A percentile compares a stretch with the other conserved stretches of the same genome.
Evolutionary conservation across 2,113 vertebrate species (phyloP).

Genomic region (Pithys albifrons): DNA sequence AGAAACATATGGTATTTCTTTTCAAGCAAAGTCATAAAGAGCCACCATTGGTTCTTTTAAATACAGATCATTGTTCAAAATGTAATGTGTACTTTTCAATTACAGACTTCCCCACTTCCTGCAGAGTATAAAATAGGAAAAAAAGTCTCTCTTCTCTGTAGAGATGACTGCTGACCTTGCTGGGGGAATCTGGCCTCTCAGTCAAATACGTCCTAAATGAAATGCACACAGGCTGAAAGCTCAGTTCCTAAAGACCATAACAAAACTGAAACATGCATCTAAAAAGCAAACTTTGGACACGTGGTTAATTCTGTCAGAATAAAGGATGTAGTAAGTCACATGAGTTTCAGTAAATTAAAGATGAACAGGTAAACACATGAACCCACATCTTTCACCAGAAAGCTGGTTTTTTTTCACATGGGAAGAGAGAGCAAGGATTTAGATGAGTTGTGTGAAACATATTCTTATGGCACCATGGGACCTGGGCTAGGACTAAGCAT

Average conservation of each 20-base stretch:
- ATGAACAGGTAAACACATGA: not conserved
- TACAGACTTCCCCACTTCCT: not conserved
- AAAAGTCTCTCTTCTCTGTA: not conserved
- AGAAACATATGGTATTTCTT: not conserved
- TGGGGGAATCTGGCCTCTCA: not conserved
- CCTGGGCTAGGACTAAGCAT: not conserved
- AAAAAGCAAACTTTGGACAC: not conserved
- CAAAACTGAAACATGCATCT: not conserved
- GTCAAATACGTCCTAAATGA: not conserved
- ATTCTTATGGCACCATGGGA: not conserved
- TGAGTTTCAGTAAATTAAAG: not conserved
- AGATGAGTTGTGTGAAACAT: not conserved
- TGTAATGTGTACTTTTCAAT: not conserved
- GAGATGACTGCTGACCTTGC: not conserved
- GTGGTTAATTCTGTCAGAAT: not conserved
- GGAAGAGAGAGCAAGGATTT: not conserved
- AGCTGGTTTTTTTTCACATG: not conserved
- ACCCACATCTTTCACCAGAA: not conserved
- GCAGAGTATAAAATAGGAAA: not conserved
- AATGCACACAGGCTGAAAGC: not conserved
- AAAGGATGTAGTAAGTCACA: not conserved
- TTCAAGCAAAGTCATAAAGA: not conserved
- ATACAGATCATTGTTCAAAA: not conserved
- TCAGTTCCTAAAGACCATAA: not conserved
- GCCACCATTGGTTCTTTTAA: not conserved